Percentiles rank a stretch among this genome's conserved stretches.
phyloP scores from a whole-genome alignment of 2,888 invertebrate species.

The Acleris holmiana region DNA sequence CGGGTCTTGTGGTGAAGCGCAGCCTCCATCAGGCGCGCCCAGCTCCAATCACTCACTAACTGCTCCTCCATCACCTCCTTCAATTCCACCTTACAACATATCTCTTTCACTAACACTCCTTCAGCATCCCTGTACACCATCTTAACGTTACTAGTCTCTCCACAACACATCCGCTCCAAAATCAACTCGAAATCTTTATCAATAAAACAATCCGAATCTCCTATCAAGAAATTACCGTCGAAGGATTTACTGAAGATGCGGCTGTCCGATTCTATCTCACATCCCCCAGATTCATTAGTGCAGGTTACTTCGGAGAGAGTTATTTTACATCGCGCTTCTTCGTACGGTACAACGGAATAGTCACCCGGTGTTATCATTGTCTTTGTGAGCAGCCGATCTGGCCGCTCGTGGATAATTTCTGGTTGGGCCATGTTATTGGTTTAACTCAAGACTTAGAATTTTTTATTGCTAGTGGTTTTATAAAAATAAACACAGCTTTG shows the following conservation, averaged over 20 bases:
- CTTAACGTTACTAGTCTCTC: constrained; percentile 70
- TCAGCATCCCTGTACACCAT: constrained; percentile 63
- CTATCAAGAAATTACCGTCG: constrained; percentile 76
- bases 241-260: constrained; percentile 65
- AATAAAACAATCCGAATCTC: constrained; percentile 73
- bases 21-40: constrained; percentile 77
- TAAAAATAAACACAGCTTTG: neutral
- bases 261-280: constrained; percentile 64
- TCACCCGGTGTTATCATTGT: constrained; percentile 68
- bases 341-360: constrained; percentile 69
- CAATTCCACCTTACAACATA: constrained; percentile 73
- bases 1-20: constrained; percentile 81
- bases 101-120: constrained; percentile 57
- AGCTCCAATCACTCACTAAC: constrained; percentile 83
- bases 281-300: constrained; percentile 53
- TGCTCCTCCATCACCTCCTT: constrained; percentile 72
- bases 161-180: constrained; percentile 80
- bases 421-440: constrained; percentile 57
- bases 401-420: constrained; percentile 58
- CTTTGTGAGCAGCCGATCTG: constrained; percentile 70
- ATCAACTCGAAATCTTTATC: constrained; percentile 83
- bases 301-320: constrained; percentile 61
- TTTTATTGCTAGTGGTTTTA: too few relatives aligned
- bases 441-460: constrained; percentile 1
- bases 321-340: constrained; percentile 74